Evolutionary conservation across 2,888 invertebrate species (phyloP), one percentile per base, ranked within the genome.

Genomic region (Halocaridina rubra): DNA sequence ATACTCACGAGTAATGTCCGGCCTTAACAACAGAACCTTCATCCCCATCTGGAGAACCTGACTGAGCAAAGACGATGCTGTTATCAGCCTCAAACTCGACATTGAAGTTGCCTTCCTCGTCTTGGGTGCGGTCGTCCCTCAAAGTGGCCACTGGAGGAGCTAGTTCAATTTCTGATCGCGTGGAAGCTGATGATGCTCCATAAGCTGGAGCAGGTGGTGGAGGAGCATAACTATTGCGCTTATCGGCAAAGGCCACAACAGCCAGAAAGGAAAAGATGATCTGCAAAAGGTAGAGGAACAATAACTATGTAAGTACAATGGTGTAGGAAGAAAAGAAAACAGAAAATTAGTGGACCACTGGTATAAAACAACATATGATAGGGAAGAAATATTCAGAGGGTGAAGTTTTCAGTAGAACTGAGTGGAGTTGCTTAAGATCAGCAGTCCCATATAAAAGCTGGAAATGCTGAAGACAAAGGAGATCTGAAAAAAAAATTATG

Each of bases 31-130:
- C 77, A 19, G 86, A 72, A 32, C 79, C 78, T 13, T 78, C 64
- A 8, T 27, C 39, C 10, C 81, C 81, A 24, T 74, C 67, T 24
- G 86, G 81, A 22, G 78, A 78, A 5, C 86, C 86, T 10, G 72
- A 59, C 75, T 86, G 74, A 24, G 86, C 81, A 10, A 81, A 27
- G 53, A 16, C 27, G 75, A 86, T 86, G 33, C 86, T 81, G 59
- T 86, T 86, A 33, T 67, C 86, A 24, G 86, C 81, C 75, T 86
- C 86, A 0, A 86, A 29, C n/a, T 86, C 86, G n/a, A 79, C 24
- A 74, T 33, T 72, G 82, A 39, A 82, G 30, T 46, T 78, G 16
- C 86, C 86, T 33, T 78, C 81, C 1, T 78, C 81, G 13, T 81
- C 77, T 24, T 75, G 59, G 22, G 74, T 61, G 8, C 86, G 77